phyloP scores from a whole-genome alignment of 2,113 vertebrate genomes.

The Otis tarda region DNA sequence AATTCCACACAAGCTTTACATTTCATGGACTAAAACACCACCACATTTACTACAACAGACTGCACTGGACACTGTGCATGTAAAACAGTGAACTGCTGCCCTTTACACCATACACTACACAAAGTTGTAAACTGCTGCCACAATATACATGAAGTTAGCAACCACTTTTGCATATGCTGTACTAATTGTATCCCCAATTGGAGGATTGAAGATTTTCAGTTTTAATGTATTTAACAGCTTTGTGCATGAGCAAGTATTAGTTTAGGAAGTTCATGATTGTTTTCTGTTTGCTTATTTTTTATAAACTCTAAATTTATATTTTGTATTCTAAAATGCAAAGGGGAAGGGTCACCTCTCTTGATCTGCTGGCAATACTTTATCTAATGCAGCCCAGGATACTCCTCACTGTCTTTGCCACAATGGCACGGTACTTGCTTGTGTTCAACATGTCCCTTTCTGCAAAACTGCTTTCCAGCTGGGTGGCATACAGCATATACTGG shows the following conservation, averaged over 20 bases:
- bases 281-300: background rate
- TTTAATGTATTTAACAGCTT: background rate
- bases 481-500: background rate
- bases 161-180: background rate
- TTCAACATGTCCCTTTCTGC: background rate
- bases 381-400: background rate
- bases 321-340: background rate
- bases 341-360: background rate
- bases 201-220: background rate
- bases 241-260: background rate
- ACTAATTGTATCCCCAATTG: background rate
- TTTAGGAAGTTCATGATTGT: background rate
- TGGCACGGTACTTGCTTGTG: background rate
- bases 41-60: background rate
- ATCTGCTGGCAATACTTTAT: background rate
- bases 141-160: background rate
- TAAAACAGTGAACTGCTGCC: background rate
- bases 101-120: background rate
- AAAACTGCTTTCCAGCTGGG: background rate
- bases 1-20: conserved; percentile 38
- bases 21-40: background rate
- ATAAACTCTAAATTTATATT: background rate
- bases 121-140: background rate
- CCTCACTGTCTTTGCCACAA: background rate
- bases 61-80: background rate